Conservation (phyloP, 2,113 vertebrate species). For the Motacilla tschutschensis region DNA sequence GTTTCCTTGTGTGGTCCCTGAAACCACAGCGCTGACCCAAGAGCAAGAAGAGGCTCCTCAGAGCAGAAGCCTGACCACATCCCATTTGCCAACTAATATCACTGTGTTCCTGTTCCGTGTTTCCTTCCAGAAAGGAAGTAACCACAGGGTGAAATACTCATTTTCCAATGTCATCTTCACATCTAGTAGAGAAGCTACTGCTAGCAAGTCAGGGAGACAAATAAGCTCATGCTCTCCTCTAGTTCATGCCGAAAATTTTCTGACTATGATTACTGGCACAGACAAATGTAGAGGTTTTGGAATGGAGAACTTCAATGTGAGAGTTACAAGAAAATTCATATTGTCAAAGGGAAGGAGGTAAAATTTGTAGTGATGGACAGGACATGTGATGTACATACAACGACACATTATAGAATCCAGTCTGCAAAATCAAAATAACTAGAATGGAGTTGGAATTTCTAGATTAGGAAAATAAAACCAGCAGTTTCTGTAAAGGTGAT, state of each 20-base stretch:
- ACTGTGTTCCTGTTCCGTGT: neutral
- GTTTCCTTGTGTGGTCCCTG: neutral
- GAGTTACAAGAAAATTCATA: neutral
- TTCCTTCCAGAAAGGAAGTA: neutral
- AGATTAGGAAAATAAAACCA: neutral
- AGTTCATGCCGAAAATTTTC: neutral
- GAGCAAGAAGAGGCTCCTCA: neutral
- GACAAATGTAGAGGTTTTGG: neutral
- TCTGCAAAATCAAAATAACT: neutral
- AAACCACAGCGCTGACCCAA: neutral
- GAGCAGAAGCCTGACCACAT: neutral
- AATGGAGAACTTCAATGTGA: neutral
- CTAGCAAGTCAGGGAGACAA: neutral
- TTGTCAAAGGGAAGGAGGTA: neutral
- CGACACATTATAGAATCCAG: neutral
- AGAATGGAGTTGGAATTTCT: neutral
- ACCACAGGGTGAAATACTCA: neutral
- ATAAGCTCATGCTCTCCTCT: neutral
- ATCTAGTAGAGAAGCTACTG: neutral
- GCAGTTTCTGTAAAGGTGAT: neutral
- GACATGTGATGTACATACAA: fast-evolving
- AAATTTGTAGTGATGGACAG: neutral
- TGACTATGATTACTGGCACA: neutral
- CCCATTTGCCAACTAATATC: neutral
- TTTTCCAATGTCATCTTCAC: neutral